Base-by-base conservation (phyloP, 2,113 vertebrate genomes). In the Poeciliopsis occidentalis region DNA sequence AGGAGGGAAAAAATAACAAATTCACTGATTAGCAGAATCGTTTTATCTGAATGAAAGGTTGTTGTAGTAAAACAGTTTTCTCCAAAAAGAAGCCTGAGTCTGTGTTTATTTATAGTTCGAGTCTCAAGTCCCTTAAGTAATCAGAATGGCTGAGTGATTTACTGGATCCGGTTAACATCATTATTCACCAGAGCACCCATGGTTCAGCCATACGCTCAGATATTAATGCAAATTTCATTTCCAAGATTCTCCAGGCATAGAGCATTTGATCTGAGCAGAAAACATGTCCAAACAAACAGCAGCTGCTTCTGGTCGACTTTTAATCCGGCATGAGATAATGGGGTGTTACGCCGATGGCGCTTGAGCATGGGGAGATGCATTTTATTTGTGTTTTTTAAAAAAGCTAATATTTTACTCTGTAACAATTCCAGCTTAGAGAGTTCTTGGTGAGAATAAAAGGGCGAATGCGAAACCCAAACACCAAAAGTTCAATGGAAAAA, bases 271-370 rank as follows among this genome's bases (percentile, higher is more conserved):
- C 68, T 63, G 54, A 81, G 31, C 12, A 76, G 77, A 71, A 85
- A 83, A 81, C 69, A 79, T 73, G 65, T 71, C 73, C 62, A 76
- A 79, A 80, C 63, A 76, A 85, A 86, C 60, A 44, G 37, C 13
- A 67, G 60, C 57, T 32, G 29, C 66, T 78, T 75, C 68, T 67
- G 57, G 24, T 63, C 74, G 71, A 63, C 64, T 69, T 12, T 61
- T 10, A 69, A 67, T 71, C 64, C 78, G 66, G 76, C 76, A 75
- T 26, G 37, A 67, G 64, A 51, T 65, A 70, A 73, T n/a, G 51
- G 66, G 64, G 27, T 60, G 63, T 69, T 51, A 30, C 51, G 66
- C 41, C 71, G 78, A 73, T 69, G 73, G 37, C 66, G 47, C 61
- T 39, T 22, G 13, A 70, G 67, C 66, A 69, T 29, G 19, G 60